Percentiles rank a stretch among this genome's conserved stretches.
Conservation (phyloP, 2,888 invertebrate genomes). For the Drosophila neotestacea region DNA sequence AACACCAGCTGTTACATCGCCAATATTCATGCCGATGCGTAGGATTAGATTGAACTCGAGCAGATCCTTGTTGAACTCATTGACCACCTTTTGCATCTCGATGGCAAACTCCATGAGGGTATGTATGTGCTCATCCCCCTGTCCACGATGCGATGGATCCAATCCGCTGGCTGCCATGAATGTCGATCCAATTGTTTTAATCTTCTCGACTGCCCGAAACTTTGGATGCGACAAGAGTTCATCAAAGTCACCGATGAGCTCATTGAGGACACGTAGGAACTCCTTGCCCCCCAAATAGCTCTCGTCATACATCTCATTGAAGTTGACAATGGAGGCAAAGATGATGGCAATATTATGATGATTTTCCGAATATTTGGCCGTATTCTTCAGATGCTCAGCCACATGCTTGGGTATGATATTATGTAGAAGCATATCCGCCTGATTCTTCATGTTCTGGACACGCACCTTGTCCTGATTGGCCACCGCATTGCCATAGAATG, state of each 20-base stretch:
- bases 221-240: constrained; percentile 93
- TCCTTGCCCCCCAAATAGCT: constrained; percentile 97
- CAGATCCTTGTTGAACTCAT: constrained; percentile 95
- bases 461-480: constrained; percentile 95
- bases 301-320: constrained; percentile 99
- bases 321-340: constrained; percentile 98
- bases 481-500: constrained; percentile 96
- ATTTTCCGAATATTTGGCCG: constrained; percentile 97
- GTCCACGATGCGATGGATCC: constrained; percentile 91
- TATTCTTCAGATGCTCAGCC: constrained; percentile 95
- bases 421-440: constrained; percentile 97
- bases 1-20: constrained; percentile 98
- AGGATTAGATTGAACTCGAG: constrained; percentile 95
- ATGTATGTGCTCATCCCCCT: constrained; percentile 90
- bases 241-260: constrained; percentile 98
- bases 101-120: constrained; percentile 96
- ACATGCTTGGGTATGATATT: constrained; percentile 99
- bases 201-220: constrained; percentile 96
- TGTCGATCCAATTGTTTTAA: constrained; percentile 98
- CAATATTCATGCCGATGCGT: constrained; percentile 95
- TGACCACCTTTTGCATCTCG: constrained; percentile 95
- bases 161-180: constrained; percentile 99
- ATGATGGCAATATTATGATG: constrained; percentile 96
- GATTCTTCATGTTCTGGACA: constrained; percentile 96
- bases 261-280: constrained; percentile 97